Percentiles rank a stretch among this genome's conserved stretches.
phyloP scores from a whole-genome alignment of 2,113 vertebrate genomes.

The Rhombomys opimus region DNA sequence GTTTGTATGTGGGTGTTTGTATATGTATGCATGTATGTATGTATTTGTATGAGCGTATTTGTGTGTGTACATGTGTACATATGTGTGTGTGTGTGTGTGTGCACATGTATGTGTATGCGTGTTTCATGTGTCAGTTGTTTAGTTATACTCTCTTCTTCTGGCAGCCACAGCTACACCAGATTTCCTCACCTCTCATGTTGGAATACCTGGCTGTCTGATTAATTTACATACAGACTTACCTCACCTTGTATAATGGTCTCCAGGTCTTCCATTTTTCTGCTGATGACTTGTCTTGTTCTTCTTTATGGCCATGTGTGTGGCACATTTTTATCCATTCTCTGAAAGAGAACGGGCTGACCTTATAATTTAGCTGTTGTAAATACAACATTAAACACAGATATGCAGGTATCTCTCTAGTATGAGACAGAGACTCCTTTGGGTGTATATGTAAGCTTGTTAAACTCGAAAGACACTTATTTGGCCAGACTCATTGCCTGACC shows the following conservation, averaged over 20 bases:
- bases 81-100: background rate
- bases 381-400: background rate
- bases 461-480: background rate
- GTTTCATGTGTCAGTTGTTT: background rate
- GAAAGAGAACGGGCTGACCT: background rate
- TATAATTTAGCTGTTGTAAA: background rate
- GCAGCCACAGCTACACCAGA: too few relatives aligned
- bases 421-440: background rate
- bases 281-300: background rate
- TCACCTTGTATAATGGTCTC: background rate
- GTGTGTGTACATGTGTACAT: too few relatives aligned
- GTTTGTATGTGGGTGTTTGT: background rate
- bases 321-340: background rate
- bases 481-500: background rate
- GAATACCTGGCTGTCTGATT: background rate
- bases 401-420: background rate
- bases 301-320: background rate
- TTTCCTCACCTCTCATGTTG: background rate
- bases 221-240: background rate
- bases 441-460: background rate
- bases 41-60: background rate
- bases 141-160: background rate
- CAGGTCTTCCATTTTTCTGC: background rate
- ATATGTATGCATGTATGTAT: background rate
- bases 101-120: background rate